phyloP scores from a whole-genome alignment of 2,797 vertebrate species.

The Pelodytes ibericus region DNA sequence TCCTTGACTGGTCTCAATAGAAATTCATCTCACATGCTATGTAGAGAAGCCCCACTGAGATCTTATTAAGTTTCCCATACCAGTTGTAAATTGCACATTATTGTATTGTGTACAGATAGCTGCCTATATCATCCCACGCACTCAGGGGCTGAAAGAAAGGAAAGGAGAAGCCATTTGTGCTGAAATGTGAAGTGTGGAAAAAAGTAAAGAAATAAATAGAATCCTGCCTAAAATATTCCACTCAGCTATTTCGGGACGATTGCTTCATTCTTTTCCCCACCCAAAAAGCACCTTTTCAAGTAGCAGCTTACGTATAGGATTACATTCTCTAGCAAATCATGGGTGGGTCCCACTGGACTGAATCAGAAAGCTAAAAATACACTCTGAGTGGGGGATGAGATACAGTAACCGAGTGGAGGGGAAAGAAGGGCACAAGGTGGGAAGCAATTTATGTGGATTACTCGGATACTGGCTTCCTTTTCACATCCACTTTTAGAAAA shows the following conservation, averaged over 20 bases:
- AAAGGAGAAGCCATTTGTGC: conserved; percentile 9
- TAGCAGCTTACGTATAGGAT: conserved; percentile 17
- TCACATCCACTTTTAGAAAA: conserved; percentile 40
- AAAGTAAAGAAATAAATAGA: neutral
- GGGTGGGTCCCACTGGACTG: conserved; percentile 31
- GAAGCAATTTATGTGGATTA: conserved; percentile 48
- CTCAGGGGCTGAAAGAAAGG: neutral
- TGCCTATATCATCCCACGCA: neutral
- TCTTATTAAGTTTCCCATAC: too few species aligned
- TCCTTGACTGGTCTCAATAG: too few species aligned
- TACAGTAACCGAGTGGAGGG: neutral
- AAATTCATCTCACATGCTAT: too few species aligned
- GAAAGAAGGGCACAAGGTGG: conserved; percentile 35
- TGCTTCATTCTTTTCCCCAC: conserved; percentile 11
- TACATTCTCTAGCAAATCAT: conserved; percentile 14
- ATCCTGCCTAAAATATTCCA: neutral
- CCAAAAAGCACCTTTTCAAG: conserved; percentile 7
- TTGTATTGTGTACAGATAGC: neutral
- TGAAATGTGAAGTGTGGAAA: conserved; percentile 5
- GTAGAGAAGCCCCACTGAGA: too few species aligned
- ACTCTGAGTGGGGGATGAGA: conserved; percentile 1
- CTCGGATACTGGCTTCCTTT: conserved; percentile 45
- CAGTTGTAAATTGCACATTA: neutral
- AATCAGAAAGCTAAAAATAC: conserved; percentile 45
- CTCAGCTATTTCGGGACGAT: conserved; percentile 10